A percentile compares a stretch with the other conserved stretches of the same genome.
Evolutionary conservation across 23 tunicate species (phyloP).

Genomic region (Oikopleura dioica): DNA sequence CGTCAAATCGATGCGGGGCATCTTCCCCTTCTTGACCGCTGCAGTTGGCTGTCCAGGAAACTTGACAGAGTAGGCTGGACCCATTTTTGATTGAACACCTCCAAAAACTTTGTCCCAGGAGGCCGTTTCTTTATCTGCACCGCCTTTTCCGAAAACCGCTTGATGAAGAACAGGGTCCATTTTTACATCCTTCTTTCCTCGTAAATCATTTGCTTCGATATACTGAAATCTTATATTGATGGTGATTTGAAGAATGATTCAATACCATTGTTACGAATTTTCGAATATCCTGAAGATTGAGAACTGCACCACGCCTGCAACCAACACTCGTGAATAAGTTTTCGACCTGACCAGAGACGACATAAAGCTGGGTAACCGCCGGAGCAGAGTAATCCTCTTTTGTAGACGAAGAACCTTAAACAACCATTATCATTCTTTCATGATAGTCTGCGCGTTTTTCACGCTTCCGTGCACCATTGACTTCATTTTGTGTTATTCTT

Average conservation of each 20-base stretch:
- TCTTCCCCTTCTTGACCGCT: background rate
- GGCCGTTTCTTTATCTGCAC: conserved; percentile 17
- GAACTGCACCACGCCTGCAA: background rate
- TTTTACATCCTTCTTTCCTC: background rate
- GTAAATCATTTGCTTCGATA: background rate
- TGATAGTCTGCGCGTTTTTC: no score
- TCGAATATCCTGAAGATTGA: background rate
- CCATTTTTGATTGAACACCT: background rate
- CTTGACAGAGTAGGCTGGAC: background rate
- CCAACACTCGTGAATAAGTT: background rate
- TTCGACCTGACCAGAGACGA: background rate
- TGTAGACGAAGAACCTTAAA: background rate
- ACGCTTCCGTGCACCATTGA: no score
- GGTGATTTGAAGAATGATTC: no score
- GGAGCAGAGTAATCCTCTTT: background rate
- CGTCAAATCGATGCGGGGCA: no score
- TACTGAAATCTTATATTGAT: no score
- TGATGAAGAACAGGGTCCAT: conserved; percentile 55
- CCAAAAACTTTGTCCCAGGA: conserved; percentile 44
- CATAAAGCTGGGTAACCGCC: background rate
- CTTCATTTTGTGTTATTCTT: no score
- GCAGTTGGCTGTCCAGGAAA: background rate
- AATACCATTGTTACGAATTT: background rate
- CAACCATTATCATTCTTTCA: no score
- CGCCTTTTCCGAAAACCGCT: conserved; percentile 24